Evolutionary conservation across 2,888 invertebrate genomes (phyloP), one percentile per base, ranked within the genome.

Genomic region (Netelia fuscicornis): DNA sequence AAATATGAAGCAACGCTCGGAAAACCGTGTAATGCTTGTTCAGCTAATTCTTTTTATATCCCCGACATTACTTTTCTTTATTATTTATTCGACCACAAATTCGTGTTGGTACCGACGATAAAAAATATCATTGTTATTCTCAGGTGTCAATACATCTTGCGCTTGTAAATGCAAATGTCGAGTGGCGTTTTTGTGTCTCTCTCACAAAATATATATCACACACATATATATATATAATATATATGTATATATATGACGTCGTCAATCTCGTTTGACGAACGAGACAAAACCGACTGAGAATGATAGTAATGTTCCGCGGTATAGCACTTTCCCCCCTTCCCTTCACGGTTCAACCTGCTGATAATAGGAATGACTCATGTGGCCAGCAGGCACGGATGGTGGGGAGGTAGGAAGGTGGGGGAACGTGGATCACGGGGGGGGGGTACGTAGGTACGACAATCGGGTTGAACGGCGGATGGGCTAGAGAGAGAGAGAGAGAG

Each of bases 351-450:
- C 2, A 74, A 77, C 77, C 83, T 78, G 78, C 71, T 72, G 83
- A 83, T 83, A 83, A 83, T 83, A 83, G 83, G 72, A 83, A 83
- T 83, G 83, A 83, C 78, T 83, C 83, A 83, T 72, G 77, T 83
- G 77, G 67, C 83, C 78, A 72, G 65, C 83, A 67, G 72, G 71
- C 82, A 65, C 30, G 77, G 77, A 64, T 20, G 5, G 2, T 5
- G 30, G 65, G 25, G 48, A 30, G 58, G 60, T 58, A 58, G 58
- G 71, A 56, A 71, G 79, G 56, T 77, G 48, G 48, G 71, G 30
- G 3, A 17, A 17, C 0, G 17, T 0, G 30, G 30, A 30, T 2
- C 30, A 70, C 67, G 77, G 77, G 65, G 30, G 58, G 25, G 37
- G 20, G 58, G 60, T 60, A 58, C 60, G 71, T 72, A 72, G 80